A percentile compares a stretch with the other conserved stretches of the same genome.
phyloP scores from a whole-genome alignment of 2,797 vertebrate species.

The Tauraco hartlaubi region DNA sequence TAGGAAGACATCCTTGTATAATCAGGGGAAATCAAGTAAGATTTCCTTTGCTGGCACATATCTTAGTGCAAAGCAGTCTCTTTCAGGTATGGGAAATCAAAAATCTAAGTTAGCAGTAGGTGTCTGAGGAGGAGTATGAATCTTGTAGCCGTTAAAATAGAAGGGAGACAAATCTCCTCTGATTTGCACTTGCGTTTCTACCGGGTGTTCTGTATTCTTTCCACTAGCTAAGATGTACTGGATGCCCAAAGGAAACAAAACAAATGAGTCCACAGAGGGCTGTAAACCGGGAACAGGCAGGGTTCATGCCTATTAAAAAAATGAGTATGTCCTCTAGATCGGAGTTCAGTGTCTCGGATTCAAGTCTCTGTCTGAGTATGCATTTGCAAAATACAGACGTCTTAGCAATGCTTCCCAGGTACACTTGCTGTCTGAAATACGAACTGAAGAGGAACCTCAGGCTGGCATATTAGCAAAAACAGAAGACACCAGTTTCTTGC shows the following conservation, averaged over 20 bases:
- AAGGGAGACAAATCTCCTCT: not conserved
- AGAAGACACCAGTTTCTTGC: not conserved
- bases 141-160: constrained; percentile 13
- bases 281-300: not conserved
- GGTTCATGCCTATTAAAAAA: not conserved
- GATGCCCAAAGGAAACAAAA: constrained; percentile 10
- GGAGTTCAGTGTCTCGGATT: not conserved
- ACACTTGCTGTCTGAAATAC: not conserved
- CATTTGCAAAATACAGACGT: not conserved
- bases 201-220: not conserved
- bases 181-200: not conserved
- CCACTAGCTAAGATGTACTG: not conserved
- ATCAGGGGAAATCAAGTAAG: not conserved
- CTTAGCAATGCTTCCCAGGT: not conserved
- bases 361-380: not conserved
- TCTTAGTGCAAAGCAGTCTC: not conserved
- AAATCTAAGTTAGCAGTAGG: not conserved
- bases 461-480: constrained; percentile 23
- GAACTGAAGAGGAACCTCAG: not conserved
- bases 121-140: not conserved
- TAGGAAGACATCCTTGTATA: not conserved
- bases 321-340: not conserved
- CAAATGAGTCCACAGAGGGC: not conserved
- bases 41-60: not conserved
- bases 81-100: constrained; percentile 29